Base-by-base conservation (phyloP, 1,140 invertebrate species). In the Drosophila pseudoananassae region DNA sequence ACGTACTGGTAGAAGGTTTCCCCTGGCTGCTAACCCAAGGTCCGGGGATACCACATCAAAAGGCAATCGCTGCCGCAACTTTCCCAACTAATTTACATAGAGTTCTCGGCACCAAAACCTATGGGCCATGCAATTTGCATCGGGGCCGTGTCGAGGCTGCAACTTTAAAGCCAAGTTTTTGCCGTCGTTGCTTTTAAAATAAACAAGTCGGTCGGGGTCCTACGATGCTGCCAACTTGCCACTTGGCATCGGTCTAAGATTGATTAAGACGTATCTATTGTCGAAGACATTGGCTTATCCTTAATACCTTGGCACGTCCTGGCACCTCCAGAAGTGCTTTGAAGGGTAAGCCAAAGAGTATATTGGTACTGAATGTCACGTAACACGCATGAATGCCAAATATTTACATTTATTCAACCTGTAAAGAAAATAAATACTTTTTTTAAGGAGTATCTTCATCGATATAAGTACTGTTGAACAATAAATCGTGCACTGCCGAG, bases 251-350 rank as follows among this genome's bases (percentile, higher is more conserved):
- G 54, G 75, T 65, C 76, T 79, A 72, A 83, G 84, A 88, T 88
- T 88, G 83, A 88, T 88, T 89, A 88, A 88, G 83, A 88, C 79
- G 84, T 73, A 88, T 88, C 83, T 83, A 71, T 89, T 89, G 84
- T 83, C 78, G 79, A 89, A 79, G 65, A 83, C 78, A 55, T 82
- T 76, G 72, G 63, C 72, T 76, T 46, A 47, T 53, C 33, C 40
- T 50, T 38, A 58, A 84, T 65, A 58, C 46, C 55, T 23, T 61
- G 60, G 74, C 82, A 87, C 83, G 82, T 87, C 47, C 23, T 25
- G 51, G 45, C 45, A 57, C 29, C 52, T 46, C 15, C 50, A 29
- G 31, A 29, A 78, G 66, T 33, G 25, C 43, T 56, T 63, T 63
- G 46, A 43, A 25, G 1, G 66, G 68, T 51, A 51, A 46, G 4